Evolutionary conservation across 2,797 vertebrate genomes (phyloP), one percentile per base, ranked within the genome.

Genomic region (Knipowitschia caucasica): DNA sequence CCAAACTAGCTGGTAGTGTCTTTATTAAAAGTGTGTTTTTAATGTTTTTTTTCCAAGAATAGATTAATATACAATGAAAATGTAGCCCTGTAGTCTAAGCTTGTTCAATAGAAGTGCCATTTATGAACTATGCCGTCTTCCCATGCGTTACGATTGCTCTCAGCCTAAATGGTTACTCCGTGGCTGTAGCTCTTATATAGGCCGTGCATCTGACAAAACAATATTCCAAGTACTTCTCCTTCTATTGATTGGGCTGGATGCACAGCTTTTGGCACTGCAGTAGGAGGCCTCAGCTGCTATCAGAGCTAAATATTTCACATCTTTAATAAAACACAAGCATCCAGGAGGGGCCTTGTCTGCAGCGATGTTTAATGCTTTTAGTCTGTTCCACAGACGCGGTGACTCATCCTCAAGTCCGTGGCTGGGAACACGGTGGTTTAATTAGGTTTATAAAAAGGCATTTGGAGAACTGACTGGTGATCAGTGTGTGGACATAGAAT

Each of bases 231-330:
- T 35, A 46, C 23, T 18, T 60, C 36, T 53, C 17, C 25, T 31
- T 47, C 18, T 27, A 7, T 8, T 30, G 4, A 56, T 38, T 4
- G 50, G n/a, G 7, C 53, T 33, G 14, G 56, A 53, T 46, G 24
- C 39, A 42, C 36, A 44, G 17, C 35, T 26, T 39, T 53, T 54
- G 50, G 35, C 20, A 8, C 36, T 27, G 30, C 53, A 30, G 18
- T 12, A 30, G 30, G 23, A 4, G 24, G 20, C 50, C 62, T 73
- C 43, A 54, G 62, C 63, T 44, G 56, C 51, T 49, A 30, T 62
- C 59, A 59, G 43, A 27, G 54, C 50, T 73, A 54, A 73, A 73
- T 75, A 65, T 77, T 71, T 69, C 43, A 70, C 54, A 31, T 42
- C 53, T 67, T 70, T 55, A 55, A 66, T 56, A 67, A 73, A 74